phyloP scores from a whole-genome alignment of 2,113 vertebrate genomes.

The Spermophilus dauricus region DNA sequence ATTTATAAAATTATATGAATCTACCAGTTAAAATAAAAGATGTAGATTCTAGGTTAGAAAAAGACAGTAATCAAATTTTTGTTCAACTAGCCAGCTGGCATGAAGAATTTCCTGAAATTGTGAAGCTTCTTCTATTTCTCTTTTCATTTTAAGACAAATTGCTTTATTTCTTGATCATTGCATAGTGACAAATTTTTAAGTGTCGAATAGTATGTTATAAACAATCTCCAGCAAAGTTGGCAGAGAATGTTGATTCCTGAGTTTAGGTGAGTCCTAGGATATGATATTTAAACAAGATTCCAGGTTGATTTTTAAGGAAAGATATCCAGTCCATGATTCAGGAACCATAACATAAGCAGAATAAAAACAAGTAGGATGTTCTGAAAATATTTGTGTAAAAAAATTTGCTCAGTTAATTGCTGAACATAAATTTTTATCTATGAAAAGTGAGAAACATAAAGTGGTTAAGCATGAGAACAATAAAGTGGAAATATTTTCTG shows the following conservation, averaged over 20 bases:
- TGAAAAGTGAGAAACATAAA: not conserved
- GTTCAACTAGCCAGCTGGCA: not conserved
- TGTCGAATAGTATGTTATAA: not conserved
- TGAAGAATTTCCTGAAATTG: slow-evolving; percentile 11
- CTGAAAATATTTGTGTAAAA: not conserved
- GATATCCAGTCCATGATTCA: not conserved
- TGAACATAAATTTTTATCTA: not conserved
- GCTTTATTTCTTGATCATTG: not conserved
- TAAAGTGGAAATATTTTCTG: not conserved
- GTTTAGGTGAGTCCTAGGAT: not conserved
- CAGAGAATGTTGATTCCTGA: not conserved
- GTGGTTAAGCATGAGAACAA: not conserved
- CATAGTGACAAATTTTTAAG: not conserved
- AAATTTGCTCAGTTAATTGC: not conserved
- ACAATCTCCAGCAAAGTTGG: not conserved
- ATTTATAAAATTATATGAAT: not conserved
- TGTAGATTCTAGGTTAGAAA: not conserved
- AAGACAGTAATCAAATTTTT: not conserved
- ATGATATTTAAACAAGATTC: not conserved
- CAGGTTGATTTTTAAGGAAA: not conserved
- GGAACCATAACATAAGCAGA: not conserved
- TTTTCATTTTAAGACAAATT: not conserved
- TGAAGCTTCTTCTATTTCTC: not conserved
- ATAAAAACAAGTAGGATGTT: not conserved
- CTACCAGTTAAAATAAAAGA: not conserved